phyloP scores from a whole-genome alignment of 2,888 invertebrate species.

The Doris montereyensis region DNA sequence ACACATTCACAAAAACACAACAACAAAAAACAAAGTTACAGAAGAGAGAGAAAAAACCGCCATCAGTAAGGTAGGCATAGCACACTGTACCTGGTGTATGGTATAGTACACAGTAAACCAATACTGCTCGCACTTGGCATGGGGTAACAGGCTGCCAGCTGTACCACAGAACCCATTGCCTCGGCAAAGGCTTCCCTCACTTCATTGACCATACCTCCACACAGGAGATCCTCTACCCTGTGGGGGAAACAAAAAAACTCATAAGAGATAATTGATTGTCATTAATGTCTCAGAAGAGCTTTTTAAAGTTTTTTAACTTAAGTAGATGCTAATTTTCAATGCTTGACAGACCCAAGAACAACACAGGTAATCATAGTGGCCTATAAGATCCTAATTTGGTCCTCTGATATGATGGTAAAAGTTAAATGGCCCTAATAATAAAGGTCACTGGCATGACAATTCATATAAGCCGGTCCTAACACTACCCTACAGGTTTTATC shows the following conservation, averaged over 20 bases:
- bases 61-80: too few relatives aligned
- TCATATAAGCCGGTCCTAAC: too few relatives aligned
- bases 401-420: too few relatives aligned
- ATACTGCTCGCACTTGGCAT: conserved; percentile 71
- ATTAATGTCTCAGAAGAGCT: too few relatives aligned
- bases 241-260: not conserved
- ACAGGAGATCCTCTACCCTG: conserved; percentile 69
- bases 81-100: conserved; percentile 68
- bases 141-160: conserved; percentile 69
- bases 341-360: not conserved
- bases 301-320: not conserved
- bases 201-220: conserved; percentile 69
- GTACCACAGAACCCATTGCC: conserved; percentile 71
- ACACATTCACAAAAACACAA: too few relatives aligned
- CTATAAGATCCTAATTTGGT: too few relatives aligned
- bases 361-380: too few relatives aligned
- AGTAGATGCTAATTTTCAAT: not conserved
- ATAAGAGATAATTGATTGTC: not conserved
- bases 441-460: too few relatives aligned
- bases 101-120: conserved; percentile 70
- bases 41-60: too few relatives aligned
- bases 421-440: too few relatives aligned
- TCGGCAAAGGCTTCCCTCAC: conserved; percentile 71
- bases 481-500: too few relatives aligned
- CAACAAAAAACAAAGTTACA: too few relatives aligned